Evolutionary conservation across 1,140 invertebrate species (phyloP), one percentile per base, ranked within the genome.

Genomic region (Chironomus striatipennis): DNA sequence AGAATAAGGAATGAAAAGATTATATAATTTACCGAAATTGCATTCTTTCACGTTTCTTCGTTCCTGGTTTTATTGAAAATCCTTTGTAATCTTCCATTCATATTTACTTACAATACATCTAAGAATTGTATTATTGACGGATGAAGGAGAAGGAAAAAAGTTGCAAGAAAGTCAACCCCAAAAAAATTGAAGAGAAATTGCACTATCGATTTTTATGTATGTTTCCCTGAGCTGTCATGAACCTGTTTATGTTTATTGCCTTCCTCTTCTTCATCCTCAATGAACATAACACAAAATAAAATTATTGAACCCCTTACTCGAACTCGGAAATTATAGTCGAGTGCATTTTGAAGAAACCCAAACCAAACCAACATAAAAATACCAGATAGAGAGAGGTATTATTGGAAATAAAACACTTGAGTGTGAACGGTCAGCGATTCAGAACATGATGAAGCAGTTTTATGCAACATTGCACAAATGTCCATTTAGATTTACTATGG

Each of bases 391-490:
- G 4, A 47, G 15, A 47, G 43, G 9, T n/a, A 57, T 12, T 57
- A 57, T 57, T 57, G 47, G 47, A 57, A 57, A 57, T n/a, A 57
- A 57, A 57, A 57, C 47, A 57, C 47, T 57, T 57, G 47, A 57
- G 47, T 57, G 47, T n/a, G 47, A 57, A 57, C n/a, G 47, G 47
- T 57, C 47, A 57, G 47, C 47, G 47, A 57, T 57, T 57, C 47
- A 57, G 47, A 57, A 57, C 47, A 57, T 57, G 47, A 57, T n/a
- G 47, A 15, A 57, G 47, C 47, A 57, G 47, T 57, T 57, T 57
- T 57, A 57, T 57, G 47, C 47, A 57, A 57, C 47, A 57, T 57
- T 57, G 47, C 47, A 57, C 47, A 57, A 34, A 57, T 57, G 47
- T 57, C 47, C 47, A 57, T 57, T 57, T 57, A 57, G 47, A 57